A percentile compares a stretch with the other conserved stretches of the same genome.
phyloP scores from a whole-genome alignment of 2,797 vertebrate genomes.

The Calcarius lapponicus region DNA sequence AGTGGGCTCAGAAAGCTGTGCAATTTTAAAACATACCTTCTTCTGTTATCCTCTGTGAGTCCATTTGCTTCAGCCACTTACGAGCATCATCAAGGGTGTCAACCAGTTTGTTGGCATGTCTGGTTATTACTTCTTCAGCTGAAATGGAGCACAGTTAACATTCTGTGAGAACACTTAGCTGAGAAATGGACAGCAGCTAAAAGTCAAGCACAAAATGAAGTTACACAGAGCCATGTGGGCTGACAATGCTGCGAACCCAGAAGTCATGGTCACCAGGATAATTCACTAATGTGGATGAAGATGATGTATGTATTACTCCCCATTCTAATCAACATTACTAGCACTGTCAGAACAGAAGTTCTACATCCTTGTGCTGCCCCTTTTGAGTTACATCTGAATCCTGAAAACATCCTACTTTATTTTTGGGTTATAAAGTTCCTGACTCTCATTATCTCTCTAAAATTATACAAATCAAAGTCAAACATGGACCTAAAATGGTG shows the following conservation, averaged over 20 bases:
- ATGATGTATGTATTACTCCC: background rate
- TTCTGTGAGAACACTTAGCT: background rate
- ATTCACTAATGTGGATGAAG: background rate
- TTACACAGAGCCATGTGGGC: background rate
- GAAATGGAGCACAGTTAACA: slow-evolving; percentile 9
- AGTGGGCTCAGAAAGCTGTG: background rate
- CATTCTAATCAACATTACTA: background rate
- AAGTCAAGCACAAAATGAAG: background rate
- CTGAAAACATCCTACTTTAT: background rate
- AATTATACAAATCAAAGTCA: background rate
- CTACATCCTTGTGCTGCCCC: background rate
- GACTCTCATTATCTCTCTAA: background rate
- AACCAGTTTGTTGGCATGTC: slow-evolving; percentile 47
- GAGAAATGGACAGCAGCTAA: background rate
- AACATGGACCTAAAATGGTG: background rate
- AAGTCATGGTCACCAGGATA: background rate
- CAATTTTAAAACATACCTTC: slow-evolving; percentile 68
- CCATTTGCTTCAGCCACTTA: slow-evolving; percentile 72
- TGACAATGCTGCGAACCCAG: background rate
- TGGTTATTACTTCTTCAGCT: slow-evolving; percentile 72
- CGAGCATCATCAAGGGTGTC: slow-evolving; percentile 28
- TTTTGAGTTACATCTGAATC: background rate
- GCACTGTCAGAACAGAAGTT: background rate
- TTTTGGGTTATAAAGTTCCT: background rate
- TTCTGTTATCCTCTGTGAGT: slow-evolving; percentile 54